Base-by-base conservation (phyloP, 2,888 invertebrate genomes). In the Leucozona laternaria region DNA sequence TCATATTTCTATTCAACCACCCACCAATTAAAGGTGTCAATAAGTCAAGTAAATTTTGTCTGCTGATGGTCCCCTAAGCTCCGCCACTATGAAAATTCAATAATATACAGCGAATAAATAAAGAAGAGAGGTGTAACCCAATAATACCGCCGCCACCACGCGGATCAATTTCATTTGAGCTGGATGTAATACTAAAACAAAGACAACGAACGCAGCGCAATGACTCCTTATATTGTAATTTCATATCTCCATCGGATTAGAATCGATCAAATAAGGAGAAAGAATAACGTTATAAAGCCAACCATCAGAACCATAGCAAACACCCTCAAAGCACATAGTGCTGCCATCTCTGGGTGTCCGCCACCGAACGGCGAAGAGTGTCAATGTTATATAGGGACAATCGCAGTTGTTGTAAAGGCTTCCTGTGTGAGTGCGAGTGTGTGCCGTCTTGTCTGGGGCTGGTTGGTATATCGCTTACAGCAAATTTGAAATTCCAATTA, bases 401-500 rank as follows among this genome's bases (percentile, higher is more conserved):
- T 75, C 79, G 15, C 48, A 66, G 15, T 45, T 43, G 31, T 20
- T 68, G 60, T 13, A 64, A 45, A 66, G 55, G 66, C 45, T 45
- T 45, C 10, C 8, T 10, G 43, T 66, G 64, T 43, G 77, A 11
- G 45, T 45, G n/a, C n/a, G n/a, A n/a, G n/a, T n/a, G n/a, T n/a
- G n/a, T n/a, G n/a, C n/a, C n/a, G 17, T n/a, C n/a, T 13, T 66
- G 17, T 20, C 28, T 48, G 4, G n/a, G 50, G 60, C 20, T 48
- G 43, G 76, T 22, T 45, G 58, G 31, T 31, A 28, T 85, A 85
- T 85, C 77, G 77, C 81, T 85, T 85, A 81, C 85, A 85, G 66
- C 77, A 57, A 85, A 85, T 85, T 85, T 85, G 77, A 85, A 85
- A 85, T 85, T 85, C 85, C 85, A 85, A 85, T 85, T 85, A 85